Conservation (phyloP, 2,888 invertebrate genomes). For the Balanococcus diminutus region DNA sequence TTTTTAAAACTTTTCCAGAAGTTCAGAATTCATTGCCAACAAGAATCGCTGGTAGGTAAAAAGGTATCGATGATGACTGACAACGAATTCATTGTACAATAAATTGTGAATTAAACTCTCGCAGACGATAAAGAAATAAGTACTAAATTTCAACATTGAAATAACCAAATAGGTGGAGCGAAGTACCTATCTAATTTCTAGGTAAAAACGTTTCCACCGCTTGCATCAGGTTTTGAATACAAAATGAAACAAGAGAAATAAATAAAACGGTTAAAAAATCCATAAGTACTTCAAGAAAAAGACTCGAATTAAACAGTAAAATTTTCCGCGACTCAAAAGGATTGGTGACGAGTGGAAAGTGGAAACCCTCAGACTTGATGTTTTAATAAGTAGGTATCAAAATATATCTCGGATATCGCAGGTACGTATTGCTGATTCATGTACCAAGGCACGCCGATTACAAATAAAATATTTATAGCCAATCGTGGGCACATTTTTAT, state of each 20-base stretch:
- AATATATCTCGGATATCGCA: not conserved
- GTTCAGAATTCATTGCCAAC: no score
- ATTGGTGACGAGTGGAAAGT: not conserved
- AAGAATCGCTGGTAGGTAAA: no score
- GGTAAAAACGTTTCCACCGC: not conserved
- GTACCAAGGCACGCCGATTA: slow-evolving; percentile 34
- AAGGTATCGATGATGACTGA: no score
- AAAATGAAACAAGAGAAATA: not conserved
- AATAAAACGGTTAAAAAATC: no score
- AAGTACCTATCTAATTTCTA: not conserved
- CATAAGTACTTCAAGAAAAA: no score
- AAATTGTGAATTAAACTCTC: not conserved
- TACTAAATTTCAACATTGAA: not conserved
- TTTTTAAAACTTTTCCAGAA: no score
- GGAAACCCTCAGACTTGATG: not conserved
- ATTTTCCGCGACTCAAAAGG: not conserved
- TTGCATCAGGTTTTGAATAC: not conserved
- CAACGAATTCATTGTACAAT: not conserved
- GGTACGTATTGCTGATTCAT: not conserved
- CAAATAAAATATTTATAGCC: not conserved
- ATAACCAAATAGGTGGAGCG: not conserved
- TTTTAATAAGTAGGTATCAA: not conserved
- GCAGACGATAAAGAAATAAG: not conserved
- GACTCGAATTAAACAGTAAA: not conserved
- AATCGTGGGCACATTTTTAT: slow-evolving; percentile 39